Conservation (phyloP, 2,113 vertebrate genomes). For the Phalacrocorax aristotelis region DNA sequence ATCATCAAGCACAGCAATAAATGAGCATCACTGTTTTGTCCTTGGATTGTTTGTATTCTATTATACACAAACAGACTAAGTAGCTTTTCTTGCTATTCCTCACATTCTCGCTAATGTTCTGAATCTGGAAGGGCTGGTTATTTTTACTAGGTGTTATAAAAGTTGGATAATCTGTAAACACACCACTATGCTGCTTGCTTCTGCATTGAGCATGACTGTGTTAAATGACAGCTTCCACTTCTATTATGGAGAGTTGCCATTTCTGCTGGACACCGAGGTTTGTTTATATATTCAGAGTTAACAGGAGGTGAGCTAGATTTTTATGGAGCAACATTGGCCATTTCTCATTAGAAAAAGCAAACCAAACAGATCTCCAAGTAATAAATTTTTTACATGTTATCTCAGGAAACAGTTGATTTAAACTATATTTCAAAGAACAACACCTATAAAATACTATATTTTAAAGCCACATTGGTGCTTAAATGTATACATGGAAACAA, state of each 20-base stretch:
- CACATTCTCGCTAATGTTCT: background rate
- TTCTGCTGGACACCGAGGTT: background rate
- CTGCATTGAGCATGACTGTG: background rate
- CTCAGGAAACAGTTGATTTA: conserved; percentile 22
- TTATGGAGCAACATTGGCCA: background rate
- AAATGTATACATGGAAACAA: background rate
- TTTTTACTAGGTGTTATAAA: background rate
- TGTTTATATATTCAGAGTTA: background rate
- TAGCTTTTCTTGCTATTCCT: conserved; percentile 12
- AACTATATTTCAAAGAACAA: background rate
- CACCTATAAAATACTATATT: background rate
- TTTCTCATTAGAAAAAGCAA: conserved; percentile 11
- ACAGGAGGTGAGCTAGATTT: background rate
- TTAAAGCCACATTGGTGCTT: background rate
- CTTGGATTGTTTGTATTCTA: background rate
- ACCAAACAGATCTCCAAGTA: background rate
- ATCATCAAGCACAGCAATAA: conserved; percentile 10
- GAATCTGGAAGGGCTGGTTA: background rate
- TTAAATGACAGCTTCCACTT: background rate
- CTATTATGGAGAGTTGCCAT: background rate
- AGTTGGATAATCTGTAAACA: background rate
- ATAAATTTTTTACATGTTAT: background rate
- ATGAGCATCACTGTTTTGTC: background rate
- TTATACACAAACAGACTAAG: conserved; percentile 10
- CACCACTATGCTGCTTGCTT: background rate